Evolutionary conservation across 1,140 invertebrate genomes (phyloP).

Genomic region (Drosophila santomea): DNA sequence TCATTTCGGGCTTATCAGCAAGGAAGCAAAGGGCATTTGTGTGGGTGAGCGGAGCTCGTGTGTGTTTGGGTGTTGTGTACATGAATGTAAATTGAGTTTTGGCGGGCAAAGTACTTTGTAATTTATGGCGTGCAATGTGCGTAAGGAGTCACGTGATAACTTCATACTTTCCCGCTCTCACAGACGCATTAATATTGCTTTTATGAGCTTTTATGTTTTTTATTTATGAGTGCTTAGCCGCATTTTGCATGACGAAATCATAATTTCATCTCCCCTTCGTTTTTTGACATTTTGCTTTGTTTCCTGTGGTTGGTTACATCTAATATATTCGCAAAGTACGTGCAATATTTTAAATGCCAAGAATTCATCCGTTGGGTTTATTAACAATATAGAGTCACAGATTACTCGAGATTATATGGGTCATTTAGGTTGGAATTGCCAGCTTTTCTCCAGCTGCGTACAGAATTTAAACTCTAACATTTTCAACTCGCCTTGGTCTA

Average conservation of each 20-base stretch:
- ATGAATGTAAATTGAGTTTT: slow-evolving; percentile 82
- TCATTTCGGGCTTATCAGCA: slow-evolving; percentile 63
- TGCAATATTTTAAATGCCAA: slow-evolving; percentile 60
- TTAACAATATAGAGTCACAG: slow-evolving; percentile 66
- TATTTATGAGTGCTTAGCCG: slow-evolving; percentile 76
- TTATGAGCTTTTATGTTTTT: slow-evolving; percentile 60
- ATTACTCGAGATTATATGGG: slow-evolving; percentile 66
- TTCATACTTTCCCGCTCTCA: slow-evolving; percentile 51
- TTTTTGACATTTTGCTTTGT: slow-evolving; percentile 73
- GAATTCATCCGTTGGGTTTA: slow-evolving; percentile 53
- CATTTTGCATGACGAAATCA: slow-evolving; percentile 82
- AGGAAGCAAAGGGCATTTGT: slow-evolving; percentile 41
- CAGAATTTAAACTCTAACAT: slow-evolving; percentile 49
- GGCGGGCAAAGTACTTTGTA: slow-evolving; percentile 80
- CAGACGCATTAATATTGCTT: slow-evolving; percentile 41
- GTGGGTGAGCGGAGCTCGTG: slow-evolving; percentile 4
- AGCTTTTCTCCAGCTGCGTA: background rate
- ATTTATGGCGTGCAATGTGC: slow-evolving; percentile 82
- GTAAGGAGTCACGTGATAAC: slow-evolving; percentile 82
- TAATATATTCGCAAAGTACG: slow-evolving; percentile 63
- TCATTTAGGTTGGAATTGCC: slow-evolving; percentile 54
- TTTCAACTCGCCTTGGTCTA: slow-evolving; percentile 32
- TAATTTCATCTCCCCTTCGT: slow-evolving; percentile 63
- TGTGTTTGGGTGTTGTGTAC: slow-evolving; percentile 41
- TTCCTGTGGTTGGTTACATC: slow-evolving; percentile 55